These are phyloP conservation scores for Drosophila austrosaltans DNA, from an alignment of 2,888 invertebrate species.

Conservation along the genomic window DNA sequence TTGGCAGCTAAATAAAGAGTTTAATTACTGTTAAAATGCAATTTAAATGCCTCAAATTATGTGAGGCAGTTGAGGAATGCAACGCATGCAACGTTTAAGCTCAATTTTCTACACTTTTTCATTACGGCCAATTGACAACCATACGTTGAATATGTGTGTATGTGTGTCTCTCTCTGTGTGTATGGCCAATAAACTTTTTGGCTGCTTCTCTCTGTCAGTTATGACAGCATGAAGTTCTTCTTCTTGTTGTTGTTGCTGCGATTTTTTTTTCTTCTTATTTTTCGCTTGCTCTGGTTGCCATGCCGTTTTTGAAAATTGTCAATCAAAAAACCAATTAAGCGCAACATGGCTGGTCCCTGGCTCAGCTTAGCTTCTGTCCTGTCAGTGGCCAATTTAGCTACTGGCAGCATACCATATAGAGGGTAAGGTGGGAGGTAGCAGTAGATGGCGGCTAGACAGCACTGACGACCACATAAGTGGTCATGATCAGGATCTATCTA, in stretches of 20 bases:
- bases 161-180: constrained; percentile 20
- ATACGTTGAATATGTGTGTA: constrained; percentile 5
- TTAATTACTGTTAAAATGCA: constrained; percentile 54
- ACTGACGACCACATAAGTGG: constrained; percentile 41
- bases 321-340: constrained; percentile 81
- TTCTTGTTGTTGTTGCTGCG: constrained; percentile 19
- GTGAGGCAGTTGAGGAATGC: constrained; percentile 34
- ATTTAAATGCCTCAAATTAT: constrained; percentile 66
- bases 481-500: constrained; percentile 1
- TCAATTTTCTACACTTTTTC: constrained; percentile 23
- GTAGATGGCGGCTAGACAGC: constrained; percentile 45
- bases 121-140: constrained; percentile 37
- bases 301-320: constrained; percentile 75
- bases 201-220: constrained; percentile 53
- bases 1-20: constrained; percentile 43
- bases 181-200: constrained; percentile 62
- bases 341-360: constrained; percentile 49
- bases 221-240: constrained; percentile 45
- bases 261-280: constrained; percentile 19
- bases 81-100: constrained; percentile 26
- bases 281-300: constrained; percentile 30
- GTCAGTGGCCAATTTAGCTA: constrained; percentile 35
- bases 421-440: constrained; percentile 1
- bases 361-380: constrained; percentile 31
- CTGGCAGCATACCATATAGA: constrained; percentile 20